These are phyloP conservation scores for Manis javanica DNA, from an alignment of 2,797 vertebrate species.

Conservation along the genomic window DNA sequence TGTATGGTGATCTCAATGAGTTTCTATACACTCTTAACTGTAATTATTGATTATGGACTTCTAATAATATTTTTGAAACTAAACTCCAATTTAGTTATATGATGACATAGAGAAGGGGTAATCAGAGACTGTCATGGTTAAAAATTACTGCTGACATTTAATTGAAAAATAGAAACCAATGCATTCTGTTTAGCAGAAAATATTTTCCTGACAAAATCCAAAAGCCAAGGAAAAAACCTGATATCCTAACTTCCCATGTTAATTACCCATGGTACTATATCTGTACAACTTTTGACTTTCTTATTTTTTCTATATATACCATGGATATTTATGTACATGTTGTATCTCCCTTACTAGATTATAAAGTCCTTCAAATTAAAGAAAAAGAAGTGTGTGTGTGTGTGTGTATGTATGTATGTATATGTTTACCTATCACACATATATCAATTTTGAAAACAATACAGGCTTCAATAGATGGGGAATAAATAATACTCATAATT, in stretches of 20 bases:
- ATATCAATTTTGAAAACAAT: slow-evolving; percentile 8
- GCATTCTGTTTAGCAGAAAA: neutral
- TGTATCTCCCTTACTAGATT: neutral
- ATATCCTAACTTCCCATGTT: neutral
- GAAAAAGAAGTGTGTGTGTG: neutral
- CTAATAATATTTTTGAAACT: neutral
- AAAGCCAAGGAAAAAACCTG: neutral
- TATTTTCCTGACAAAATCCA: neutral
- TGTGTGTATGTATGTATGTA: neutral
- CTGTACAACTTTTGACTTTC: neutral
- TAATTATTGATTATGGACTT: slow-evolving; percentile 15
- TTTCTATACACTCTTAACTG: neutral
- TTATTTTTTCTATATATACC: neutral
- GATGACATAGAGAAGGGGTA: neutral
- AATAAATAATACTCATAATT: neutral
- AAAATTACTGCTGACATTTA: neutral
- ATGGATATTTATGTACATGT: neutral
- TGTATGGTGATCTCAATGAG: neutral
- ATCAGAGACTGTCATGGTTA: neutral
- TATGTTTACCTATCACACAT: neutral
- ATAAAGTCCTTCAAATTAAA: neutral
- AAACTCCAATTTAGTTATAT: neutral
- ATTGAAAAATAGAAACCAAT: neutral
- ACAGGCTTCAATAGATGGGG: neutral
- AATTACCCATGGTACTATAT: neutral